Conservation (phyloP, 1,140 invertebrate species). For the Trichonephila clavata region DNA sequence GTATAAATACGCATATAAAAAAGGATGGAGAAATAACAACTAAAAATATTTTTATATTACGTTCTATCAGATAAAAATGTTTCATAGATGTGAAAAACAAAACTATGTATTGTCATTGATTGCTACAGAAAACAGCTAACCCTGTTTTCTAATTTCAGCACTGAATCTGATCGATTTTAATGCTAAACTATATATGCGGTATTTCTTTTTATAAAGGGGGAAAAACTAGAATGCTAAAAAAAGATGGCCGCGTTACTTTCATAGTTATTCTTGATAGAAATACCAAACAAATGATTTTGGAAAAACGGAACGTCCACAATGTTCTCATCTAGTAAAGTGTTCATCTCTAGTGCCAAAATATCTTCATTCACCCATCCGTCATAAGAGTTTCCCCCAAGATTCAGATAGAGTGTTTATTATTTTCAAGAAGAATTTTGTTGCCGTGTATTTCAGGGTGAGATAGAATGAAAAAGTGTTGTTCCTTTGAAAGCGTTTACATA, state of each 20-base stretch:
- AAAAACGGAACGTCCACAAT: constrained; percentile 11
- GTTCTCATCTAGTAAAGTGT: constrained; percentile 48
- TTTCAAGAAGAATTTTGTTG: not conserved
- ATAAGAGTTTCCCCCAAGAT: not conserved
- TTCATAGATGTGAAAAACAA: too few species aligned
- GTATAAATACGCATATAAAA: too few species aligned
- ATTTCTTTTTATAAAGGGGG: too few species aligned
- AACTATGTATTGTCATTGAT: too few species aligned
- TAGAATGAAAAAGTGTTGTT: constrained; percentile 9
- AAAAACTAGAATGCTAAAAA: not conserved
- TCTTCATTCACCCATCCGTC: constrained; percentile 28
- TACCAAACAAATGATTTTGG: not conserved
- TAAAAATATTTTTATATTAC: too few species aligned
- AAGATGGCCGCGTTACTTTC: not conserved
- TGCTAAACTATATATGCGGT: too few species aligned
- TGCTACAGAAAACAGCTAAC: too few species aligned
- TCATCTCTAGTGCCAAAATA: constrained; percentile 24
- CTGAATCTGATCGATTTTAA: too few species aligned
- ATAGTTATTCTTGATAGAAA: not conserved
- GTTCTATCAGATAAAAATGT: too few species aligned
- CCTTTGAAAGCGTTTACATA: constrained; percentile 14
- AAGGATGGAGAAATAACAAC: too few species aligned
- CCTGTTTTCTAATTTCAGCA: too few species aligned
- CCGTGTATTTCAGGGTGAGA: constrained; percentile 5
- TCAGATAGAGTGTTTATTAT: constrained; percentile 56